Evolutionary conservation across 2,888 invertebrate species (phyloP), one percentile per base, ranked within the genome.

Genomic region (Callyntrura sp.): DNA sequence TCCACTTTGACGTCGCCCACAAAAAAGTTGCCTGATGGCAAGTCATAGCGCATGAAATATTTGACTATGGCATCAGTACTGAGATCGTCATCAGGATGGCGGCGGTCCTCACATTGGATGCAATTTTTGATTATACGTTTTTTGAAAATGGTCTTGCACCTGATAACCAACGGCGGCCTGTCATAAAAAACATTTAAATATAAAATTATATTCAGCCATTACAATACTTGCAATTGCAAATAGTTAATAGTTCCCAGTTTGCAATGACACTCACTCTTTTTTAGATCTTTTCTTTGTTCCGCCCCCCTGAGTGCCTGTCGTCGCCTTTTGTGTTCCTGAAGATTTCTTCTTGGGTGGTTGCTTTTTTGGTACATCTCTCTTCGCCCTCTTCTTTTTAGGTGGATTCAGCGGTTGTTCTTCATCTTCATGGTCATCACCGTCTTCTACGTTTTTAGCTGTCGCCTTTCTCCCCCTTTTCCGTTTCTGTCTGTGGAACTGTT

Each of bases 401-500:
- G 11, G 0, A 4, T 20, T 60, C 4, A 6, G 17, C 20, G 60
- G 60, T 60, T 23, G 17, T 60, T 23, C 60, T 11, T 23, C 28
- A 1, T 65, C 65, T 12, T 65, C 28, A 23, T 25, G 3, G 11
- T n/a, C n/a, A n/a, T n/a, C n/a, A n/a, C n/a, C n/a, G n/a, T n/a
- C n/a, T n/a, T n/a, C n/a, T n/a, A n/a, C n/a, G n/a, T n/a, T n/a
- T n/a, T n/a, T n/a, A n/a, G 9, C 55, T 8, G 20, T 6, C 23
- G n/a, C n/a, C n/a, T n/a, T n/a, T n/a, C n/a, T n/a, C n/a, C n/a
- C n/a, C n/a, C n/a, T n/a, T n/a, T n/a, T n/a, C n/a, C n/a, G n/a
- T n/a, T n/a, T n/a, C 28, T 65, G 25, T 28, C 28, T 28, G 43
- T 45, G 11, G 97, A 93, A 88, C 17, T 55, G 5, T 5, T 79